Conservation (phyloP, 2,113 vertebrate species). For the Oplegnathus fasciatus region DNA sequence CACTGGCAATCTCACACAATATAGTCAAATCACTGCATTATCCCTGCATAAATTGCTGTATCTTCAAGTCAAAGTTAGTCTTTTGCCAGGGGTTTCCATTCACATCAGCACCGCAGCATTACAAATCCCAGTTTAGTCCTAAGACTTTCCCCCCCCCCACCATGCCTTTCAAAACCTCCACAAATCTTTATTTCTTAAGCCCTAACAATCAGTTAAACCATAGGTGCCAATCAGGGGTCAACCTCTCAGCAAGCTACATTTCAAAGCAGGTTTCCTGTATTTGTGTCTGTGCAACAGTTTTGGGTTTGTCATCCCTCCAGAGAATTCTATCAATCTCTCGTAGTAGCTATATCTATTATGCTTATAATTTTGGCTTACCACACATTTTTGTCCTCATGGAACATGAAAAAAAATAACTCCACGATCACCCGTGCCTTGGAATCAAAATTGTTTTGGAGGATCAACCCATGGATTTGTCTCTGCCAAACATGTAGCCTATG, state of each 20-base stretch:
- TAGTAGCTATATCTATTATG: constrained; percentile 28
- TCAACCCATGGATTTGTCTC: constrained; percentile 18
- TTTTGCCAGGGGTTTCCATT: neutral
- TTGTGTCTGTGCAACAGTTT: constrained; percentile 33
- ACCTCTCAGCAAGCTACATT: constrained; percentile 17
- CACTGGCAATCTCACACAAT: too few species aligned
- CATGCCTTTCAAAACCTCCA: neutral
- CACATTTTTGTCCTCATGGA: constrained; percentile 48
- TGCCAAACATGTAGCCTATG: neutral
- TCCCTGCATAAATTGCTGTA: neutral
- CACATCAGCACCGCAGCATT: neutral
- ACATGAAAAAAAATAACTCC: constrained; percentile 27
- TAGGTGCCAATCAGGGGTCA: constrained; percentile 4
- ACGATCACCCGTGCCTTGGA: constrained; percentile 37
- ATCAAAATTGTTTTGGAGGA: constrained; percentile 36
- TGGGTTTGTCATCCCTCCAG: constrained; percentile 44
- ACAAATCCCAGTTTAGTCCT: neutral
- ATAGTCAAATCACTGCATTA: neutral
- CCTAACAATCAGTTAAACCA: constrained; percentile 9
- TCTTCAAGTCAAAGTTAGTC: neutral
- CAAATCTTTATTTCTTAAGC: constrained; percentile 4
- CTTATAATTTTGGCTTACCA: constrained; percentile 45
- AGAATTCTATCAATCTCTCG: constrained; percentile 26
- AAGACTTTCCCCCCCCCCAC: neutral
- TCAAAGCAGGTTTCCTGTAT: constrained; percentile 33